Percentiles rank a stretch among this genome's conserved stretches.
phyloP scores from a whole-genome alignment of 2,113 vertebrate genomes.

The Anas platyrhynchos region DNA sequence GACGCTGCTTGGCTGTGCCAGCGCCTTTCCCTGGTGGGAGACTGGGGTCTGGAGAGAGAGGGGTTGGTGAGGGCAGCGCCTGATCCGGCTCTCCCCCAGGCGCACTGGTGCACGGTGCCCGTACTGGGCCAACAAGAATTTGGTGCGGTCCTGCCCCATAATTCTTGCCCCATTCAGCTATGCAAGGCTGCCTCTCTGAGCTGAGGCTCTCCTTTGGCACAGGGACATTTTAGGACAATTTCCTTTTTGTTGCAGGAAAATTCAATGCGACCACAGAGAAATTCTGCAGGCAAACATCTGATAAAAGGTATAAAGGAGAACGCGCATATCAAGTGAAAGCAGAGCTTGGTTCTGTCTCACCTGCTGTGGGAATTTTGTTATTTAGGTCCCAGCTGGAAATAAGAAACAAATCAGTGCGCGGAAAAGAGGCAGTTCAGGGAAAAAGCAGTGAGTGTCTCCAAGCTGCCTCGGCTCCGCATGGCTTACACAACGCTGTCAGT shows the following conservation, averaged over 20 bases:
- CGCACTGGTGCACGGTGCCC: fast-evolving
- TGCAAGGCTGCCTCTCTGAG: background rate
- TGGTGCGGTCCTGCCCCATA: too few species aligned
- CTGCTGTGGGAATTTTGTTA: background rate
- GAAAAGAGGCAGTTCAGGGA: background rate
- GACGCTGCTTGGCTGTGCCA: background rate
- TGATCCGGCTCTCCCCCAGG: background rate
- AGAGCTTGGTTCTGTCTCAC: background rate
- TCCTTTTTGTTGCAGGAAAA: background rate
- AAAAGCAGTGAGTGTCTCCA: fast-evolving
- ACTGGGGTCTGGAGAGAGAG: background rate
- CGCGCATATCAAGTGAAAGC: background rate
- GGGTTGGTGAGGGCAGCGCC: background rate
- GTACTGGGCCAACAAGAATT: too few species aligned
- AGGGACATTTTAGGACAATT: background rate
- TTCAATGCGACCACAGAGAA: background rate
- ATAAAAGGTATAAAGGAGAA: background rate
- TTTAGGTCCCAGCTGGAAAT: background rate
- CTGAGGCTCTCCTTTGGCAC: background rate
- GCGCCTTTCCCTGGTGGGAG: background rate
- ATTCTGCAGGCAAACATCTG: background rate
- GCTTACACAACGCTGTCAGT: background rate
- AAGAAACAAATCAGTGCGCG: background rate
- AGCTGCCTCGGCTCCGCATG: fast-evolving
- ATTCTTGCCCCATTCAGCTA: background rate